Evolutionary conservation across 2,888 invertebrate genomes (phyloP).

Genomic region (Brachylomia viminalis): DNA sequence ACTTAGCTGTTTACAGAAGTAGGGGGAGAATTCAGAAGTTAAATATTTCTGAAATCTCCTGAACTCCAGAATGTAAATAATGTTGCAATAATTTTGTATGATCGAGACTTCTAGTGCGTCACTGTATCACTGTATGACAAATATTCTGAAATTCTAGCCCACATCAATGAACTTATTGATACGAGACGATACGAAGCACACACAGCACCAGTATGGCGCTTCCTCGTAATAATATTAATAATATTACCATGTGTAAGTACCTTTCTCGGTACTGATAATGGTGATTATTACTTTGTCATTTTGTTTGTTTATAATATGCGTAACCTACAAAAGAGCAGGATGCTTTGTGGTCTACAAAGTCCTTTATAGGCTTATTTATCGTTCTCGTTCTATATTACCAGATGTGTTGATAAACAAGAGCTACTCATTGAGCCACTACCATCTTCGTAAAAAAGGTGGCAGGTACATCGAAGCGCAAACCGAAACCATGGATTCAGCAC

Average conservation of each 20-base stretch:
- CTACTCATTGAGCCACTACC: background rate
- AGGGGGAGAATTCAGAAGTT: too few relatives aligned
- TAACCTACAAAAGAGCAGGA: background rate
- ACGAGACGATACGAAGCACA: conserved; percentile 12
- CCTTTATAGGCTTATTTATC: background rate
- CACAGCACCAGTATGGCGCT: conserved; percentile 18
- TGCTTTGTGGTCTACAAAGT: background rate
- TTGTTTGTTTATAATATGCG: background rate
- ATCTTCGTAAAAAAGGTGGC: too few relatives aligned
- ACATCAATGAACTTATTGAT: conserved; percentile 6
- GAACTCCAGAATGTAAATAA: background rate
- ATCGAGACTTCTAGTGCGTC: conserved; percentile 17
- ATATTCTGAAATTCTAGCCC: conserved; percentile 42
- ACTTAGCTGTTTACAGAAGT: too few relatives aligned
- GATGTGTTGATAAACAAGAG: background rate
- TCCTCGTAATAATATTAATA: conserved; percentile 30
- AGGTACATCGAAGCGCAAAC: too few relatives aligned
- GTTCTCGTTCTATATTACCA: background rate
- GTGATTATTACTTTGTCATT: background rate
- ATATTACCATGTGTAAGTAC: conserved; percentile 32
- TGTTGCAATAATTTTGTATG: conserved; percentile 19
- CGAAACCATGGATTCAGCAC: too few relatives aligned
- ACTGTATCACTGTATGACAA: conserved; percentile 13
- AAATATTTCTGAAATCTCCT: too few relatives aligned
- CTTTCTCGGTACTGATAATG: conserved; percentile 38